Conservation (phyloP, 2,113 vertebrate genomes). For the Apeltes quadracus region DNA sequence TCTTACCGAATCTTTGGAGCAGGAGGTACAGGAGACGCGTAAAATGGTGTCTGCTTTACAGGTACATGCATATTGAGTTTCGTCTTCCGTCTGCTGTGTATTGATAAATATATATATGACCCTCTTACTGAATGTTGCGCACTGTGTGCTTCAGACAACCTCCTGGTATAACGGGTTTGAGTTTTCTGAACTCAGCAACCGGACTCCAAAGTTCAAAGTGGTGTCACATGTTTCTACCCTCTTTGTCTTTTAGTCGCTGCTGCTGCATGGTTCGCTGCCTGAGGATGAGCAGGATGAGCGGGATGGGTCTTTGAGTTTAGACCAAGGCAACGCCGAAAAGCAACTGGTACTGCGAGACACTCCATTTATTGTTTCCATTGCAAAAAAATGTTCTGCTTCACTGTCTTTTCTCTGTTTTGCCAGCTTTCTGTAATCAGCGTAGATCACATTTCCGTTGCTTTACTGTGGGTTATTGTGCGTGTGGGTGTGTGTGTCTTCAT, state of each 20-base stretch:
- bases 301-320: constrained; percentile 84
- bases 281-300: constrained; percentile 95
- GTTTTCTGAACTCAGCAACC: not conserved
- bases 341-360: constrained; percentile 83
- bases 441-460: constrained; percentile 66
- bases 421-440: constrained; percentile 47
- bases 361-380: constrained; percentile 27
- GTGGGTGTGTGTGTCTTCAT: constrained; percentile 13
- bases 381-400: not conserved
- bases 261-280: constrained; percentile 90
- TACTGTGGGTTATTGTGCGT: constrained; percentile 26
- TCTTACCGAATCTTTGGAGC: constrained; percentile 89
- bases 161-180: constrained; percentile 1
- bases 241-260: constrained; percentile 83
- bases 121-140: not conserved
- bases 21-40: constrained; percentile 93
- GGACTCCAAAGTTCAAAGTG: constrained; percentile 26
- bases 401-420: constrained; percentile 8
- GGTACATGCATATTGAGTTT: constrained; percentile 31
- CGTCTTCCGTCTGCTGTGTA: not conserved
- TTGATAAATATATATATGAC: not conserved
- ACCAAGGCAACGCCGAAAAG: constrained; percentile 87
- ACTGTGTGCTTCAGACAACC: not conserved
- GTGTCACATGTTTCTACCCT: constrained; percentile 28
- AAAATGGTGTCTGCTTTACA: constrained; percentile 93